Conservation (phyloP, 2,797 vertebrate species). For the Malurus splendens region DNA sequence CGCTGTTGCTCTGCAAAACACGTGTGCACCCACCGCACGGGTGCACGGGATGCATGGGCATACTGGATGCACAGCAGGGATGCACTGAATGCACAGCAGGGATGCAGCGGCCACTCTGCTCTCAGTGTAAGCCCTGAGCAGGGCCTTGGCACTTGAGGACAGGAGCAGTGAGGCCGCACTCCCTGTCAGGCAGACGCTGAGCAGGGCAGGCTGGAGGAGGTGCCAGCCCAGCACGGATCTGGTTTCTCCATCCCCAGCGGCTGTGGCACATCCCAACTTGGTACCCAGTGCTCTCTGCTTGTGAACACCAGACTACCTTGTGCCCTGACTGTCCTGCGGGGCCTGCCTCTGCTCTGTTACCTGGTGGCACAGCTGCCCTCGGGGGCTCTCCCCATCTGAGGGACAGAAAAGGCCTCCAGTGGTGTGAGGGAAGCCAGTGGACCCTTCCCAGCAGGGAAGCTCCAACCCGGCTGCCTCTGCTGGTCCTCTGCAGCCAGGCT, state of each 20-base stretch:
- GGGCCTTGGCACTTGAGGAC: accelerated
- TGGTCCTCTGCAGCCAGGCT: not conserved
- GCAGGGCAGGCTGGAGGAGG: not conserved
- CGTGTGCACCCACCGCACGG: accelerated
- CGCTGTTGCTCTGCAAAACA: not conserved
- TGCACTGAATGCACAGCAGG: not conserved
- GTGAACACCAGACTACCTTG: too few relatives aligned
- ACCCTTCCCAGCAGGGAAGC: not conserved
- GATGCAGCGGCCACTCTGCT: not conserved
- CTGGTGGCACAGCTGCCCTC: not conserved
- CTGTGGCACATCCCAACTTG: not conserved
- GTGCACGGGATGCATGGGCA: too few relatives aligned
- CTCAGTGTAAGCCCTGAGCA: too few relatives aligned
- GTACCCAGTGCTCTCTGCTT: not conserved
- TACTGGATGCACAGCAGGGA: not conserved
- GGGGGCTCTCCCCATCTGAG: not conserved
- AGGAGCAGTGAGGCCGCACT: not conserved
- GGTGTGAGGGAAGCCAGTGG: accelerated
- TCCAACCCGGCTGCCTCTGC: not conserved
- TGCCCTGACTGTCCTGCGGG: not conserved
- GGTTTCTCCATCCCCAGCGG: not conserved
- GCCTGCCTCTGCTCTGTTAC: not conserved
- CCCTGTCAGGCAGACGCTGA: accelerated
- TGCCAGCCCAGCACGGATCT: not conserved
- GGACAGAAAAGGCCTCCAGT: not conserved